Conservation (phyloP, 1,140 invertebrate species). For the Ridgeia piscesae region DNA sequence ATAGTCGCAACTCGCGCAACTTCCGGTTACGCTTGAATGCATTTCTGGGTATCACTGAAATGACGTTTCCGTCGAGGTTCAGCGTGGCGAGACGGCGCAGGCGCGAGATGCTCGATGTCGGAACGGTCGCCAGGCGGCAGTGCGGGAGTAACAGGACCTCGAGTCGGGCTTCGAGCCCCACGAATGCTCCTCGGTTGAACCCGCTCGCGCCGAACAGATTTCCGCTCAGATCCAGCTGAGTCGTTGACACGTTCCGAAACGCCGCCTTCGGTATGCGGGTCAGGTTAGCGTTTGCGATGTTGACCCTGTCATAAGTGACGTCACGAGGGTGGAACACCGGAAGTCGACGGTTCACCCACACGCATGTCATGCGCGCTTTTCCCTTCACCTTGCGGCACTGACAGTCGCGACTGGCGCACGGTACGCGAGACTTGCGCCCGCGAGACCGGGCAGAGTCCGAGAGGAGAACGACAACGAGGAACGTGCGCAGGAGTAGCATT, state of each 20-base stretch:
- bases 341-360: neutral
- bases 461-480: neutral
- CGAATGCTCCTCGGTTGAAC: neutral
- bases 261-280: neutral
- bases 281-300: neutral
- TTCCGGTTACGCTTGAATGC: neutral
- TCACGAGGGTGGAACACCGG: neutral
- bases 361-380: neutral
- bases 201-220: neutral
- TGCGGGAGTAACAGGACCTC: neutral
- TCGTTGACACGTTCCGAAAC: neutral
- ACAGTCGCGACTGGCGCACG: constrained; percentile 8
- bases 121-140: constrained; percentile 11
- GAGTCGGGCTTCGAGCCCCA: neutral
- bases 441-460: neutral
- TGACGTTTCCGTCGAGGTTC: constrained; percentile 15
- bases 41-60: neutral
- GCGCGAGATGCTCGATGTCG: neutral
- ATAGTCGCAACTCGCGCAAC: neutral
- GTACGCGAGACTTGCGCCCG: neutral
- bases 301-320: constrained; percentile 11
- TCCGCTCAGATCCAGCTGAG: neutral
- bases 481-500: neutral
- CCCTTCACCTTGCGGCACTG: neutral
- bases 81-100: constrained; percentile 7